Percentiles rank a stretch among this genome's conserved stretches.
phyloP scores from a whole-genome alignment of 1,140 invertebrate species.

The Tribolium madens region DNA sequence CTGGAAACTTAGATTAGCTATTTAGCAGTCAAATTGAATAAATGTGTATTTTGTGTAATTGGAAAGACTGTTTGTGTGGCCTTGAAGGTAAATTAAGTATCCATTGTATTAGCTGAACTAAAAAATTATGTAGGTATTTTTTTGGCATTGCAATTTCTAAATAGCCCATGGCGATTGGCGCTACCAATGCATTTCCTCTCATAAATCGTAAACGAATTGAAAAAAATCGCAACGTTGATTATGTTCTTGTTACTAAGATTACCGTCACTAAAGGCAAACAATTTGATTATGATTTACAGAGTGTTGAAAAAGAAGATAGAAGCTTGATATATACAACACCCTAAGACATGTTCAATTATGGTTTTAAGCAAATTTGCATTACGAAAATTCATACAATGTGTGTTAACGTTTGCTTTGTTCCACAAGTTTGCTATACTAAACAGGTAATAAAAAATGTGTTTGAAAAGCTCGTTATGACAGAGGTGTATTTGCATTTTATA shows the following conservation, averaged over 20 bases:
- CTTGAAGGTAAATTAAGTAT: neutral
- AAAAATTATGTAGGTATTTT: too few relatives aligned
- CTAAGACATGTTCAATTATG: neutral
- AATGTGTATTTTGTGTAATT: neutral
- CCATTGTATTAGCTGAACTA: neutral
- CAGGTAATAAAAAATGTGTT: neutral
- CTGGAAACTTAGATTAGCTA: neutral
- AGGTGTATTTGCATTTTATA: constrained; percentile 19
- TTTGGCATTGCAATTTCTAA: neutral
- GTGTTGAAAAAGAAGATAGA: constrained; percentile 7
- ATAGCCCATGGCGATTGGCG: neutral
- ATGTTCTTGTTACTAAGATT: neutral
- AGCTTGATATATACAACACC: neutral
- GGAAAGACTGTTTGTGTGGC: neutral
- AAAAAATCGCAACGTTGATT: neutral
- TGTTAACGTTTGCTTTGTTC: neutral
- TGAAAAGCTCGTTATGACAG: neutral
- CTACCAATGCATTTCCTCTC: neutral
- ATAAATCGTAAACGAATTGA: neutral
- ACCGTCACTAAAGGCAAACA: neutral
- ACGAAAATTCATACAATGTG: neutral
- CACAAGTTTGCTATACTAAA: neutral
- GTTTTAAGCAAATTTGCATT: constrained; percentile 2
- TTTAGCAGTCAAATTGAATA: neutral
- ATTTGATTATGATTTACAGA: constrained; percentile 3